Conservation (phyloP, 2,888 invertebrate genomes). For the Tuta absoluta region DNA sequence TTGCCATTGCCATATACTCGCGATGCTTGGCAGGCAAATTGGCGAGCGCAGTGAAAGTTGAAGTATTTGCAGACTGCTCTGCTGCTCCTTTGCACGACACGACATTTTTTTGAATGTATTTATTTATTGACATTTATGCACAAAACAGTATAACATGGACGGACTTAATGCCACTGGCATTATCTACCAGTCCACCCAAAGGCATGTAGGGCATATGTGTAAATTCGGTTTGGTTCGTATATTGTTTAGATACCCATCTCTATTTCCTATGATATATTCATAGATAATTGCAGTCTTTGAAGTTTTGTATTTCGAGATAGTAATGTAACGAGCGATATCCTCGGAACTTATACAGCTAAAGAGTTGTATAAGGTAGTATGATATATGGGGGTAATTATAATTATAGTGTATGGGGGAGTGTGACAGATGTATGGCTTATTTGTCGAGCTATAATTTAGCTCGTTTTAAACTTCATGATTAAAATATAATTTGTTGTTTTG, state of each 20-base stretch:
- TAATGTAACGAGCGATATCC: conserved; percentile 15
- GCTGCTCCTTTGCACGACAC: too few species aligned
- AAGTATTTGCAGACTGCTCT: too few species aligned
- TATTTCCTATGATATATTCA: conserved; percentile 42
- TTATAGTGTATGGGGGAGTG: background rate
- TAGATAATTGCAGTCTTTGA: conserved; percentile 40
- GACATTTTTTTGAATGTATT: too few species aligned
- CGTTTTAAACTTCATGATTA: conserved; percentile 9
- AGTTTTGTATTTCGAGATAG: conserved; percentile 33
- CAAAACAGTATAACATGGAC: too few species aligned
- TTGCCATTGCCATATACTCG: too few species aligned
- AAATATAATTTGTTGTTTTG: background rate
- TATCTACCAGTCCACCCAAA: too few species aligned
- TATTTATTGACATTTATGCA: too few species aligned
- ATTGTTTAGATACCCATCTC: background rate
- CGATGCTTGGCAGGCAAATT: too few species aligned
- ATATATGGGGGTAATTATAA: conserved; percentile 18
- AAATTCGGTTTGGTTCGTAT: background rate
- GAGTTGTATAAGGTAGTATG: conserved; percentile 8
- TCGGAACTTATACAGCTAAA: background rate
- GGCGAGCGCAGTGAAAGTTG: too few species aligned
- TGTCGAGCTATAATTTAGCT: conserved; percentile 11
- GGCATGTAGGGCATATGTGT: too few species aligned
- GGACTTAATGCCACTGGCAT: too few species aligned
- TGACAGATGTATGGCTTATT: conserved; percentile 23